Base-by-base conservation (phyloP, 2,113 vertebrate species). In the Psophia crepitans region DNA sequence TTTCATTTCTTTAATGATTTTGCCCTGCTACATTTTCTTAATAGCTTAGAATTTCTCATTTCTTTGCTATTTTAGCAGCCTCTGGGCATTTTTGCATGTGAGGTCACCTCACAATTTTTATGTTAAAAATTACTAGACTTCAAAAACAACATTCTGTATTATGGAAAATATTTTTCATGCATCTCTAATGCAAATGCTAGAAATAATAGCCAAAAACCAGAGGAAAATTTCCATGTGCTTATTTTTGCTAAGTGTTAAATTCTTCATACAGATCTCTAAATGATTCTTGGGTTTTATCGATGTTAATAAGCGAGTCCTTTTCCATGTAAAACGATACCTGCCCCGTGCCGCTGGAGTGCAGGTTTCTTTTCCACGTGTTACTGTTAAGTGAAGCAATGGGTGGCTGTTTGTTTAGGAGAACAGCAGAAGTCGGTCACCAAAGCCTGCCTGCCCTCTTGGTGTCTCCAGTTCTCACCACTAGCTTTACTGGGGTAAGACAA, bases 131-230 rank as follows among this genome's bases (percentile, higher is more conserved):
- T 48, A 46, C 83, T 90, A 90, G 75, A 83, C 87, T 94, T 93
- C 87, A 89, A 94, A 87, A 87, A 8, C 76, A 96, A 96, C 93
- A 81, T 87, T 95, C 94, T 78, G 93, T 93, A 95, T 93, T 92
- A 90, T 14, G 57, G 94, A 90, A 95, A 93, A 95, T 96, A 94
- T 87, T 90, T 94, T 94, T 94, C 80, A 57, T 84, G 41, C 0
- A 1, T 68, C 85, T 84, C 69, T 81, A 89, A 76, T 71, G 81
- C 32, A 51, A 89, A 71, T 81, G 60, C 20, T 48, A 26, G 77
- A 56, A 89, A 87, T 93, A 76, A 95, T 82, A 77, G 75, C 81
- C 66, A 54, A 78, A 81, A 94, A 87, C 2, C 7, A 28, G 43
- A 16, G 28, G 33, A 66, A 58, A 86, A 60, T 56, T 63, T 93